phyloP scores from a whole-genome alignment of 1,140 invertebrate species.

The Nilaparvata lugens region DNA sequence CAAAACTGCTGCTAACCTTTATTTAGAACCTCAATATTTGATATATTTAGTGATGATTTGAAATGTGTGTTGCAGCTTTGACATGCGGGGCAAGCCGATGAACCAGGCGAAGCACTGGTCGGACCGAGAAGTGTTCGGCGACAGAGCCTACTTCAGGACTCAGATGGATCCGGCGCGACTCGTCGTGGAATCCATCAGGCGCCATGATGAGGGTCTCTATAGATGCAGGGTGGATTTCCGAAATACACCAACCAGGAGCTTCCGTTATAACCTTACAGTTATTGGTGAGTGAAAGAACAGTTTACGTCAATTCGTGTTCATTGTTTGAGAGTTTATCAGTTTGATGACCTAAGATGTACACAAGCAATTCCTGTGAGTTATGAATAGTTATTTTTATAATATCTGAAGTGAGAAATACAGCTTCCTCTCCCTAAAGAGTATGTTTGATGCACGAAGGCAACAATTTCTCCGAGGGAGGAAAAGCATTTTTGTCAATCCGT shows the following conservation, averaged over 20 bases:
- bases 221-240: slow-evolving; percentile 81
- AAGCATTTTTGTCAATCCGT: too few species aligned
- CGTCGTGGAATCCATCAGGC: slow-evolving; percentile 64
- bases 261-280: slow-evolving; percentile 78
- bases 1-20: too few species aligned
- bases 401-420: too few species aligned
- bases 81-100: slow-evolving; percentile 65
- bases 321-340: background rate
- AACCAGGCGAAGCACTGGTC: slow-evolving; percentile 63
- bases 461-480: too few species aligned
- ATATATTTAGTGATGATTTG: too few species aligned
- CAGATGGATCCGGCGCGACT: slow-evolving; percentile 61
- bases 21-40: too few species aligned
- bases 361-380: too few species aligned
- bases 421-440: too few species aligned
- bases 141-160: slow-evolving; percentile 63
- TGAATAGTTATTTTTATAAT: too few species aligned
- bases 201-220: slow-evolving; percentile 78
- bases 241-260: slow-evolving; percentile 76
- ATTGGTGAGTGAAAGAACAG: slow-evolving; percentile 81
- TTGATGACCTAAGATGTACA: too few species aligned
- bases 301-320: too few species aligned
- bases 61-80: slow-evolving; percentile 59
- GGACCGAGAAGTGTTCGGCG: slow-evolving; percentile 64
- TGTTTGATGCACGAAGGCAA: too few species aligned